Evolutionary conservation across 2,797 vertebrate species (phyloP), one percentile per base, ranked within the genome.

Genomic region (Dryobates pubescens): DNA sequence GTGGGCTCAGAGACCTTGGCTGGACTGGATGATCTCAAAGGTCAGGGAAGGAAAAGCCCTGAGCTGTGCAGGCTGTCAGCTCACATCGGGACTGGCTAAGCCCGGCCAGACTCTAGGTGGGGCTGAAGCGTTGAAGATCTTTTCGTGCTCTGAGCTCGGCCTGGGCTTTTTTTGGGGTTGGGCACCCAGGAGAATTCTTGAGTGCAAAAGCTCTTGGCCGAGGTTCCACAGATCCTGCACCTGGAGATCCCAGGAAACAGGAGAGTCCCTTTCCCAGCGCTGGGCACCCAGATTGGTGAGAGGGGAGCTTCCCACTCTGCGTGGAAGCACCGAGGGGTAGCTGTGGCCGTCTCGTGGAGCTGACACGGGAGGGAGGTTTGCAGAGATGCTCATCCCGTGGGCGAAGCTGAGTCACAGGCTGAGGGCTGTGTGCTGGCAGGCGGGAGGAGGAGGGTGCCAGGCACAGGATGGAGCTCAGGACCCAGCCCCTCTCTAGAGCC

Each of bases 81-180:
- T 73, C 19, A 49, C 36, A 36, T 23, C 5, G 32, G 74, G 61
- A 63, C 53, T 14, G 0, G 38, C 38, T 23, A 47, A 59, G 86
- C 82, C 75, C 10, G 73, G 67, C 53, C 61, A 32, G 86, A 63
- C 95, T 95, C 92, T 96, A 96, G 94, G n/a, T 95, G 94, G 95
- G 92, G 95, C 95, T 96, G 83, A 59, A 90, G 95, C 72, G 92
- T 91, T 75, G 90, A 80, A 78, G 80, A 16, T 92, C 51, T 32
- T 49, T 36, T 13, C 36, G 67, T 36, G 54, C 74, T 11, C 23
- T 1, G 4, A 58, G 49, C 72, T 78, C 8, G 75, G 19, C 29
- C 82, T 6, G 57, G 26, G 10, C 14, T 57, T 6, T 10, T 22
- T 29, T 20, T 7, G 65, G 27, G 24, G 59, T 68, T 45, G 63